Evolutionary conservation across 2,888 invertebrate species (phyloP).

Genomic region (Clunio marinus): DNA sequence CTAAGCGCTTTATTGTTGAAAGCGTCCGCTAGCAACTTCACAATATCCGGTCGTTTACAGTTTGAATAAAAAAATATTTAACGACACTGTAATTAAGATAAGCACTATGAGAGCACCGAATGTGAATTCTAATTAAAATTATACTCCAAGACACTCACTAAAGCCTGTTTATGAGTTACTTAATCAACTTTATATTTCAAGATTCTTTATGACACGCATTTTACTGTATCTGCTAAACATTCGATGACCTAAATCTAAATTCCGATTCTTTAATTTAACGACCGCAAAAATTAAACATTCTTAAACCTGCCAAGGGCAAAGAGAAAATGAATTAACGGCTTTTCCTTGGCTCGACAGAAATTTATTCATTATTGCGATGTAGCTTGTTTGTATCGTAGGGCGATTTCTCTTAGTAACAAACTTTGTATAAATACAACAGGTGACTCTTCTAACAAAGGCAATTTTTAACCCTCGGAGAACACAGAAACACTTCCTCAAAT

Average conservation of each 20-base stretch:
- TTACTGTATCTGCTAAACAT: background rate
- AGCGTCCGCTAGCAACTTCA: background rate
- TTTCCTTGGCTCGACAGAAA: too few relatives aligned
- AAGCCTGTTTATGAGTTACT: background rate
- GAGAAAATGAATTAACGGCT: background rate
- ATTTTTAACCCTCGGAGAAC: conserved; percentile 31
- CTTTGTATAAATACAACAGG: conserved; percentile 29
- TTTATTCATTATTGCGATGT: too few relatives aligned
- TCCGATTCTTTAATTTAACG: background rate
- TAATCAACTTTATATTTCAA: background rate
- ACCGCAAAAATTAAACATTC: background rate
- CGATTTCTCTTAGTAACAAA: background rate
- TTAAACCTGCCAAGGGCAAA: background rate
- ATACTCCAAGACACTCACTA: too few relatives aligned
- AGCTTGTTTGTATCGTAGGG: too few relatives aligned
- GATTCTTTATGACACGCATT: background rate
- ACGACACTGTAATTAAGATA: conserved; percentile 37
- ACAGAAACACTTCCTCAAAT: conserved; percentile 28
- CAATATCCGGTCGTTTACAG: conserved; percentile 32
- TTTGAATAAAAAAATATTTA: conserved; percentile 5
- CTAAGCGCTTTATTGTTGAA: conserved; percentile 14
- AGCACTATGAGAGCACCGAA: conserved; percentile 10
- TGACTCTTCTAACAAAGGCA: conserved; percentile 24
- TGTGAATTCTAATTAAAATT: conserved; percentile 30
- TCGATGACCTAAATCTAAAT: conserved; percentile 20